phyloP scores from a whole-genome alignment of 1,140 invertebrate genomes.

The Leguminivora glycinivorella region DNA sequence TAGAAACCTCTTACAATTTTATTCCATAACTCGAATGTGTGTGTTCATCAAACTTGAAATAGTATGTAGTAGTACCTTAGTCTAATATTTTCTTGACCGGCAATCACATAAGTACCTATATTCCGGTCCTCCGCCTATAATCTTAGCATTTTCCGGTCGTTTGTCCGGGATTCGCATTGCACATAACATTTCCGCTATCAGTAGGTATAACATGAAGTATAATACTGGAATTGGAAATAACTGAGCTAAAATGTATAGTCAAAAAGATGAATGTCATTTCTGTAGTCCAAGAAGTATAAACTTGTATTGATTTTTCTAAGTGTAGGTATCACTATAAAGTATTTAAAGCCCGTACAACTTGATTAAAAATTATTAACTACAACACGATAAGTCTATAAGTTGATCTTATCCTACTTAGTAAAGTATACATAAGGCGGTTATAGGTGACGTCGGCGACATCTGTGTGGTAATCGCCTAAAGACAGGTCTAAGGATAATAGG shows the following conservation, averaged over 20 bases:
- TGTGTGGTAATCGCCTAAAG: too few species aligned
- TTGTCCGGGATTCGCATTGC: too few species aligned
- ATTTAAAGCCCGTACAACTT: slow-evolving; percentile 25
- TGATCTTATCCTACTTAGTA: background rate
- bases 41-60: too few species aligned
- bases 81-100: too few species aligned
- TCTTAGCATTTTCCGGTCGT: too few species aligned
- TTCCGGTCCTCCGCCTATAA: too few species aligned
- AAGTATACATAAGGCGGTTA: background rate
- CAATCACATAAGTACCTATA: too few species aligned
- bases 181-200: background rate
- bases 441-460: too few species aligned
- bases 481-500: too few species aligned
- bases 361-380: background rate
- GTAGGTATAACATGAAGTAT: background rate
- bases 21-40: too few species aligned
- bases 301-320: background rate
- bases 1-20: too few species aligned
- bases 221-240: background rate
- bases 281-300: background rate
- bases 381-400: background rate
- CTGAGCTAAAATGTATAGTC: background rate
- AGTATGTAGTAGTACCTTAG: too few species aligned
- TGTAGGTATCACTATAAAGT: slow-evolving; percentile 10
- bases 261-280: background rate